Conservation (phyloP, 1,140 invertebrate species). For the Episyrphus balteatus region DNA sequence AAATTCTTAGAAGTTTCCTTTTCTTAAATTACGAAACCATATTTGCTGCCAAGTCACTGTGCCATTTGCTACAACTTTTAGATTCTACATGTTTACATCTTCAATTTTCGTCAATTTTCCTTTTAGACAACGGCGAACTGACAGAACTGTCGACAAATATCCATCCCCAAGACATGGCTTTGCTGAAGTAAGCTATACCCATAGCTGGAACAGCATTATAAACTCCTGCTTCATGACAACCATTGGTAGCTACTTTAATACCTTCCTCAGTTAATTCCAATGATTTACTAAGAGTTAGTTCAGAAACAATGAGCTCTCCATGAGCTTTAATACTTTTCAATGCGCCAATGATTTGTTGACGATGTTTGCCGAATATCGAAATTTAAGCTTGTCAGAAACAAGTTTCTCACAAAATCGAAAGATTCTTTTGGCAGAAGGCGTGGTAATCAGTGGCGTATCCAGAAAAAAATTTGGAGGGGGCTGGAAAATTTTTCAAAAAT, state of each 20-base stretch:
- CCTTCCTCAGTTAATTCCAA: constrained; percentile 93
- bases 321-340: constrained; percentile 87
- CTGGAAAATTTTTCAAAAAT: too few species aligned
- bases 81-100: constrained; percentile 62
- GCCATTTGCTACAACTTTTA: constrained; percentile 51
- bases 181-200: constrained; percentile 80
- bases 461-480: too few species aligned
- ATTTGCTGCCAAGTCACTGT: constrained; percentile 48
- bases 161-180: constrained; percentile 94
- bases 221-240: constrained; percentile 87
- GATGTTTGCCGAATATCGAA: constrained; percentile 63
- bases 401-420: constrained; percentile 50
- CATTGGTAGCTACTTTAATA: constrained; percentile 56
- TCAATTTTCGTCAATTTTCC: constrained; percentile 63
- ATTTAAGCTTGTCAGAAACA: constrained; percentile 56
- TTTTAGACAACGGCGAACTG: constrained; percentile 53
- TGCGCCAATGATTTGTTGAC: constrained; percentile 91
- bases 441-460: too few species aligned
- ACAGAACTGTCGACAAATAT: constrained; percentile 71
- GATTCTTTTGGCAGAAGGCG: constrained; percentile 60
- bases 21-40: constrained; percentile 86
- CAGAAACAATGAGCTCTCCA: constrained; percentile 64
- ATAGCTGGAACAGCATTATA: constrained; percentile 64
- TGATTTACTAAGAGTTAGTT: constrained; percentile 49
- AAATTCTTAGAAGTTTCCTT: constrained; percentile 87